A percentile compares a stretch with the other conserved stretches of the same genome.
Conservation (phyloP, 2,797 vertebrate species). For the Harpagifer antarcticus region DNA sequence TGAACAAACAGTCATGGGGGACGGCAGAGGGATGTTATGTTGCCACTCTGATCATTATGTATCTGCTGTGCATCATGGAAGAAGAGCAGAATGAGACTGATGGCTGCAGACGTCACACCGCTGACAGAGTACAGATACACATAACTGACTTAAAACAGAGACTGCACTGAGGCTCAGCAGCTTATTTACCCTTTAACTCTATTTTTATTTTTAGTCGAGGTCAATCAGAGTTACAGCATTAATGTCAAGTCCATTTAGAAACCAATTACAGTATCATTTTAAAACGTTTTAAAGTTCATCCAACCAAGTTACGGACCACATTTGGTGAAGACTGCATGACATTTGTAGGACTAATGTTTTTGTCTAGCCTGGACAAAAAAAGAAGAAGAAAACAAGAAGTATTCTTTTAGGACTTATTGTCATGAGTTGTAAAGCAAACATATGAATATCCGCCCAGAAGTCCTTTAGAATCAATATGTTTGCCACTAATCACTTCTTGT, state of each 20-base stretch:
- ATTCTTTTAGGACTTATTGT: no score
- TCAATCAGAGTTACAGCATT: slow-evolving; percentile 18
- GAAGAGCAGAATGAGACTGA: slow-evolving; percentile 32
- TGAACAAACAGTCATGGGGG: slow-evolving; percentile 47
- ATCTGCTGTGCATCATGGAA: slow-evolving; percentile 37
- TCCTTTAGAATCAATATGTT: not conserved
- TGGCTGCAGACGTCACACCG: slow-evolving; percentile 33
- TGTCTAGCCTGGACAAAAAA: not conserved
- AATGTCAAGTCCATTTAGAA: slow-evolving; percentile 27
- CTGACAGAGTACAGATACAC: slow-evolving; percentile 35
- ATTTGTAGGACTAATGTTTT: not conserved
- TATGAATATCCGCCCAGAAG: not conserved
- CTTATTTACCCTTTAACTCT: slow-evolving; percentile 21
- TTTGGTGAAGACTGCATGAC: not conserved
- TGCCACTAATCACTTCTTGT: not conserved
- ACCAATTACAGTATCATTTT: slow-evolving; percentile 13
- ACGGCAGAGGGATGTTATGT: slow-evolving; percentile 1
- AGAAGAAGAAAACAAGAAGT: not conserved
- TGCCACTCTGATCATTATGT: slow-evolving; percentile 43
- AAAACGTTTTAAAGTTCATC: slow-evolving; percentile 4
- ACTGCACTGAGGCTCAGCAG: slow-evolving; percentile 41
- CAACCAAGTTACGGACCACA: not conserved
- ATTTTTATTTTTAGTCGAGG: slow-evolving; percentile 16
- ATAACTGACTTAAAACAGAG: slow-evolving; percentile 54
- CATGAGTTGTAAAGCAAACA: not conserved